These are phyloP conservation scores for Ara ararauna DNA, from an alignment of 2,797 vertebrate species.

Conservation along the genomic window DNA sequence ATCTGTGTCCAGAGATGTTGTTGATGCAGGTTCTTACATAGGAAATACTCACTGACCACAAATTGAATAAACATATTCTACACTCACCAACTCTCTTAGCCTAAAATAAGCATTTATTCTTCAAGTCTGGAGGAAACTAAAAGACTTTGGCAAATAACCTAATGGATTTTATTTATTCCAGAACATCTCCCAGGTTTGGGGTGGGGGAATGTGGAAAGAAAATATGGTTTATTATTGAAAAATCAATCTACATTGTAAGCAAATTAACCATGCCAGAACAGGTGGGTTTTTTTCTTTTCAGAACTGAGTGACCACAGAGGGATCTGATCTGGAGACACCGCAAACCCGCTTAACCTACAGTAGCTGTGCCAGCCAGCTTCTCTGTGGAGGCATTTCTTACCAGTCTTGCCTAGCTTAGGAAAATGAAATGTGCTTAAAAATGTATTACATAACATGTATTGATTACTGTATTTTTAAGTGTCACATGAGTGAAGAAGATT, in stretches of 20 bases:
- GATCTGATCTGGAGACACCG: not conserved
- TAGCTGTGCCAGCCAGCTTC: not conserved
- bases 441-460: not conserved
- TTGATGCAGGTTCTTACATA: not conserved
- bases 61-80: not conserved
- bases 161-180: not conserved
- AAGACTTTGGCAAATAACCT: not conserved
- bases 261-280: not conserved
- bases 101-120: not conserved
- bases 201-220: not conserved
- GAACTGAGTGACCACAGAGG: not conserved
- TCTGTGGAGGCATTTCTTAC: not conserved
- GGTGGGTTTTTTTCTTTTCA: not conserved
- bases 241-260: not conserved
- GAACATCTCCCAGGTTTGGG: not conserved
- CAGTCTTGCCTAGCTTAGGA: not conserved
- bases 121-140: not conserved
- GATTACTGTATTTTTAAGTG: not conserved
- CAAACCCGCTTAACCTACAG: not conserved
- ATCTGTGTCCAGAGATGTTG: not conserved
- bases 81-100: not conserved
- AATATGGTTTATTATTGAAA: not conserved
- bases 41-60: not conserved
- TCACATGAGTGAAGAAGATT: not conserved
- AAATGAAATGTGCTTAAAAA: not conserved